A percentile compares a stretch with the other conserved stretches of the same genome.
Evolutionary conservation across 1,140 invertebrate species (phyloP).

Genomic region (Orchestia grillus): DNA sequence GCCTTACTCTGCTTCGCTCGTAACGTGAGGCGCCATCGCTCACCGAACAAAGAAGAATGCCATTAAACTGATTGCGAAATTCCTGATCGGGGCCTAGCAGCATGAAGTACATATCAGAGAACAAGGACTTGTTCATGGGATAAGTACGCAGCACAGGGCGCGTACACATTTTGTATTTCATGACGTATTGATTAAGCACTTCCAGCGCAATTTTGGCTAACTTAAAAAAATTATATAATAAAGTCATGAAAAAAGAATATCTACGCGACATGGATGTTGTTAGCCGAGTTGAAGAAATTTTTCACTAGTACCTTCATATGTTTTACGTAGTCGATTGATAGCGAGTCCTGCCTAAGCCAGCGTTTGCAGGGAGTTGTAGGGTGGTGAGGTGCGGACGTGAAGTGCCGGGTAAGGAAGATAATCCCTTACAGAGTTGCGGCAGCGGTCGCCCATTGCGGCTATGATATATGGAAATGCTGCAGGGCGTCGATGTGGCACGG

Average conservation of each 20-base stretch:
- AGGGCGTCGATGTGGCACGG: background rate
- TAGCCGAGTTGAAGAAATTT: background rate
- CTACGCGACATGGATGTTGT: background rate
- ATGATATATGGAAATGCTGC: constrained; percentile 22
- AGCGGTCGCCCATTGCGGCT: background rate
- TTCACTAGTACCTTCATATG: background rate
- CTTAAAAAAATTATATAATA: background rate
- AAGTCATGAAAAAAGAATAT: background rate
- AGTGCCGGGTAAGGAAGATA: background rate
- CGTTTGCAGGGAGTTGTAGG: background rate
- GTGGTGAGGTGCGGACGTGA: background rate
- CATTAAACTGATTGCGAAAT: background rate
- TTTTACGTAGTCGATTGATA: background rate
- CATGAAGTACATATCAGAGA: background rate
- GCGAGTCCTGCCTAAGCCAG: background rate
- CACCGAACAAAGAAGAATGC: background rate
- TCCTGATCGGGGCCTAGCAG: background rate
- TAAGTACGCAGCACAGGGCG: background rate
- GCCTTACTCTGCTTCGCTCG: background rate
- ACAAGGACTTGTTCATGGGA: background rate
- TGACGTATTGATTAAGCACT: background rate
- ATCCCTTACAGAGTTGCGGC: background rate
- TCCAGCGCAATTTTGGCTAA: background rate
- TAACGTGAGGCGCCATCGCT: background rate
- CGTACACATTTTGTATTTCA: background rate